A percentile compares a stretch with the other conserved stretches of the same genome.
These are phyloP conservation scores for Phrynocephalus vlangalii DNA, from an alignment of 2,797 vertebrate genomes.

Conservation along the genomic window DNA sequence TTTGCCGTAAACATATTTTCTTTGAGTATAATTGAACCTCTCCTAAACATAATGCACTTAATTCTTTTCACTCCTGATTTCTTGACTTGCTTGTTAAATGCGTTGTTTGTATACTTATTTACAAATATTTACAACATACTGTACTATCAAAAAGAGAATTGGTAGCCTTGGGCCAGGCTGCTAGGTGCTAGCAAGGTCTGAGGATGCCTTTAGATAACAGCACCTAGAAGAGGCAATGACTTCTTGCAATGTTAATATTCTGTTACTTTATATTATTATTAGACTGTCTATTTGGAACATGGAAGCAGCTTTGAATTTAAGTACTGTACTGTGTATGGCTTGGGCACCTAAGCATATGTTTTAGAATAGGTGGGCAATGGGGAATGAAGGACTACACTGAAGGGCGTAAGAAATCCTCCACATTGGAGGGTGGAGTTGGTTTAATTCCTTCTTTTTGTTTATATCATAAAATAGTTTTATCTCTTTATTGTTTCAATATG, in stretches of 20 bases:
- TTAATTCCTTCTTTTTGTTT: too few species aligned
- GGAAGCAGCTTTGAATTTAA: background rate
- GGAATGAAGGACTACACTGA: background rate
- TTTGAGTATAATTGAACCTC: background rate
- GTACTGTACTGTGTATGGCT: conserved; percentile 1
- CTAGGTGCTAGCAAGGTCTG: background rate
- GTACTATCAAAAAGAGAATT: background rate
- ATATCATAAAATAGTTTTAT: too few species aligned
- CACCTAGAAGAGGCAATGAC: background rate
- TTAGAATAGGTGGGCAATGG: background rate
- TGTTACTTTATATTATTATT: background rate
- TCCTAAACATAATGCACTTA: background rate
- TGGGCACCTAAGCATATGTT: background rate
- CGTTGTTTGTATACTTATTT: background rate
- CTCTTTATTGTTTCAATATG: too few species aligned
- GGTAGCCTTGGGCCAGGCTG: background rate
- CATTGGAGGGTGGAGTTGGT: background rate
- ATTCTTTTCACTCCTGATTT: background rate
- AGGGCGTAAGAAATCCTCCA: too few species aligned
- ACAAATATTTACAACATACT: background rate
- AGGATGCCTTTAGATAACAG: background rate
- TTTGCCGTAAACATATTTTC: background rate
- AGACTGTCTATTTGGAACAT: background rate
- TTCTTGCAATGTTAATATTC: background rate
- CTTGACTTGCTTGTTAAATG: too few species aligned